Evolutionary conservation across 2,888 invertebrate genomes (phyloP).

Genomic region (Ormyrus labotus): DNA sequence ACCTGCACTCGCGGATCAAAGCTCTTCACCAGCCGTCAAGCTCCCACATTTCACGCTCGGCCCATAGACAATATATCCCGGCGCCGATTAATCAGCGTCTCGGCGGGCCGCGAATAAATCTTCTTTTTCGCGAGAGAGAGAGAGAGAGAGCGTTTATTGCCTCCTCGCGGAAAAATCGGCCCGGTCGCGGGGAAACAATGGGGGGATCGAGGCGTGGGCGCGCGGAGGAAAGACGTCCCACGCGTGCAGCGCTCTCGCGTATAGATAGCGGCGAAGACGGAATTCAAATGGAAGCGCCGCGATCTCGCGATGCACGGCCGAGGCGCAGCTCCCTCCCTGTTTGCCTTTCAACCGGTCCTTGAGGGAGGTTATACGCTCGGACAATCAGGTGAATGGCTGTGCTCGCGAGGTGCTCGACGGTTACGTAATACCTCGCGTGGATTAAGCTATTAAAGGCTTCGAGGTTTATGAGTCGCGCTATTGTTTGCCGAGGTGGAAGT

Average conservation of each 20-base stretch:
- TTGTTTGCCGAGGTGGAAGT: no score
- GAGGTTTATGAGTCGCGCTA: no score
- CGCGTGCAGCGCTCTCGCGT: not conserved
- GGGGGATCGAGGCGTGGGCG: constrained; percentile 22
- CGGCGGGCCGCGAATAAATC: not conserved
- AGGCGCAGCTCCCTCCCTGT: no score
- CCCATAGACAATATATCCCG: no score
- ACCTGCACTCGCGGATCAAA: no score
- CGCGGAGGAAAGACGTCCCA: constrained; percentile 12
- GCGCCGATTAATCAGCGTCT: no score
- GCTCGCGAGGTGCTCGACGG: not conserved
- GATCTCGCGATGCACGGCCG: constrained; percentile 32
- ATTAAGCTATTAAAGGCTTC: no score
- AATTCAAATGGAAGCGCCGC: constrained; percentile 36
- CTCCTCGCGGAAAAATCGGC: not conserved
- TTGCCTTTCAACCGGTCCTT: constrained; percentile 3
- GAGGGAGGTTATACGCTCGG: not conserved
- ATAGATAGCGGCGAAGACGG: constrained; percentile 12
- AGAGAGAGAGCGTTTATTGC: no score
- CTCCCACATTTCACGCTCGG: no score
- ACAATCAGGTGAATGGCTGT: not conserved
- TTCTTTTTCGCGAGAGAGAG: no score
- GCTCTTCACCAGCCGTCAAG: no score
- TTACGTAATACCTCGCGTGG: constrained; percentile 1
- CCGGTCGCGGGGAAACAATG: not conserved